phyloP scores from a whole-genome alignment of 2,888 invertebrate genomes.

The Apamea sordens region DNA sequence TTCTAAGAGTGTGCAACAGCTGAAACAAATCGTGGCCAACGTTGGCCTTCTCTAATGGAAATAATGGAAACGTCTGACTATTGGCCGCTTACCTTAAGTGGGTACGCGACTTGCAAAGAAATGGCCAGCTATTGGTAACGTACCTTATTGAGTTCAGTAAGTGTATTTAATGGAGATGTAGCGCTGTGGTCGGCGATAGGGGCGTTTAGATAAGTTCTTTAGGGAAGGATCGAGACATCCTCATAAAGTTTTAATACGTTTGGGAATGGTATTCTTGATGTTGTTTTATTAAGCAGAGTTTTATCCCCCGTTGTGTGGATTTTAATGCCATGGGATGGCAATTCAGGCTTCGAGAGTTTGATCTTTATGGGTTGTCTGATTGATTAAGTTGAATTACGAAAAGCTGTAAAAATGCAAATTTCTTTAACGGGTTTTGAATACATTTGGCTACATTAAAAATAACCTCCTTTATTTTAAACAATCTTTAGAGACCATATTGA shows the following conservation, averaged over 20 bases:
- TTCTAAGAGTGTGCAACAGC: constrained; percentile 77
- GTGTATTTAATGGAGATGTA: constrained; percentile 63
- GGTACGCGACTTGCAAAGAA: constrained; percentile 76
- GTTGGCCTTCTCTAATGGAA: constrained; percentile 76
- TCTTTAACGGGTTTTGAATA: no score
- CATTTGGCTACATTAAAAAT: not conserved
- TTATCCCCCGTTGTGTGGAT: not conserved
- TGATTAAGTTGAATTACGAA: not conserved
- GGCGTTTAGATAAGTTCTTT: constrained; percentile 37
- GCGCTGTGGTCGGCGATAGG: constrained; percentile 40
- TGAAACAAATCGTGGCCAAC: constrained; percentile 82
- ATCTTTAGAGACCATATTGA: not conserved
- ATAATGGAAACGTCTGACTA: constrained; percentile 76
- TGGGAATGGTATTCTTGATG: not conserved
- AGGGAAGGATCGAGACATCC: constrained; percentile 16
- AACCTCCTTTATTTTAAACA: not conserved
- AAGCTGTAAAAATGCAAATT: not conserved
- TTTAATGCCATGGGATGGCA: not conserved
- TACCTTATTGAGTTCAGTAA: constrained; percentile 58
- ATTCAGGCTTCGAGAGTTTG: not conserved
- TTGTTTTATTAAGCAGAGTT: not conserved
- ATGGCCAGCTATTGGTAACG: constrained; percentile 63
- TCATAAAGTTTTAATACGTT: constrained; percentile 13
- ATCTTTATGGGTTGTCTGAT: not conserved
- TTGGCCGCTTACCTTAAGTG: constrained; percentile 79